Percentiles rank a stretch among this genome's conserved stretches.
Conservation (phyloP, 2,888 invertebrate genomes). For the Actias luna region DNA sequence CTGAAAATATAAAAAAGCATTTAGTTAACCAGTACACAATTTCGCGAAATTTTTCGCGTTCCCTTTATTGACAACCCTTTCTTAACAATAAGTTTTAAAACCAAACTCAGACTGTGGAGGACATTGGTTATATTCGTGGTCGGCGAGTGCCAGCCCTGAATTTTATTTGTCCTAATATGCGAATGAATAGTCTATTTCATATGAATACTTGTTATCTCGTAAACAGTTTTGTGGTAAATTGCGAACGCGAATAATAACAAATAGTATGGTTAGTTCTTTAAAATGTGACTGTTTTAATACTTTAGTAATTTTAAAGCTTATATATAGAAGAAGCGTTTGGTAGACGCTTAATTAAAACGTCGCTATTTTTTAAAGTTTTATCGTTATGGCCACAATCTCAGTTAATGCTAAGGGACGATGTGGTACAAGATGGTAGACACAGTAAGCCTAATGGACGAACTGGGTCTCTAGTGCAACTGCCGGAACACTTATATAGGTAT, state of each 20-base stretch:
- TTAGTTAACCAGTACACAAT: no score
- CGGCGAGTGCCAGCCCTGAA: slow-evolving; percentile 35
- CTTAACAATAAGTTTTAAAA: slow-evolving; percentile 11
- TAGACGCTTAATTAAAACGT: neutral
- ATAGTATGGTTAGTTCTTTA: neutral
- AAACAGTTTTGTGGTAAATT: slow-evolving; percentile 13
- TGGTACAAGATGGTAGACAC: no score
- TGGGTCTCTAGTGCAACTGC: no score
- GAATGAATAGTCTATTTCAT: slow-evolving; percentile 20
- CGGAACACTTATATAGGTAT: no score
- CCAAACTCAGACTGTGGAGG: slow-evolving; percentile 21
- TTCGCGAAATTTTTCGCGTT: no score
- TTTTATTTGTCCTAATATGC: slow-evolving; percentile 41
- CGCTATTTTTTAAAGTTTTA: no score
- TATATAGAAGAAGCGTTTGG: neutral
- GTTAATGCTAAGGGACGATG: no score
- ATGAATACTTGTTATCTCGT: slow-evolving; percentile 35
- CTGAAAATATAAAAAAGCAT: no score
- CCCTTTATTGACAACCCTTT: slow-evolving; percentile 9
- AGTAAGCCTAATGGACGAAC: no score
- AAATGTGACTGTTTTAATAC: neutral
- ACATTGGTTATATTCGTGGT: slow-evolving; percentile 32
- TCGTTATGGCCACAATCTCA: no score
- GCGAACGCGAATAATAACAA: slow-evolving; percentile 16
- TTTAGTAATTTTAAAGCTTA: neutral